Evolutionary conservation across 2,888 invertebrate species (phyloP).

Genomic region (Fragum sueziense): DNA sequence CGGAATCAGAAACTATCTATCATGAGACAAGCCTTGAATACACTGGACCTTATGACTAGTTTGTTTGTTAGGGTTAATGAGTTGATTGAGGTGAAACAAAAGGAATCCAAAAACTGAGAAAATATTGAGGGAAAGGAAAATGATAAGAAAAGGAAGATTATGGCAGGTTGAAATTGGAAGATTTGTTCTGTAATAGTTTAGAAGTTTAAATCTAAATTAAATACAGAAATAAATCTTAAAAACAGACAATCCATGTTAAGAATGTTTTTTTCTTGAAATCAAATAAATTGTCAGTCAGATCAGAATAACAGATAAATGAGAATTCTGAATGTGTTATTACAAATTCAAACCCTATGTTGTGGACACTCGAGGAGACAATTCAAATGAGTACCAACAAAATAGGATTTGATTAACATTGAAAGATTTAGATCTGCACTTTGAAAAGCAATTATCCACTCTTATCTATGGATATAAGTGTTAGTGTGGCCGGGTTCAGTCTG

Average conservation of each 20-base stretch:
- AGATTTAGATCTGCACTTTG: too few species aligned
- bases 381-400: neutral
- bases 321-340: too few species aligned
- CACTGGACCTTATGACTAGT: constrained; percentile 92
- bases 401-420: neutral
- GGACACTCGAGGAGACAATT: neutral
- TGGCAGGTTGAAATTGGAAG: too few species aligned
- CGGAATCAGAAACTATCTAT: constrained; percentile 86
- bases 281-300: too few species aligned
- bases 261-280: too few species aligned
- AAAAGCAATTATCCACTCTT: neutral
- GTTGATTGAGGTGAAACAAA: constrained; percentile 69
- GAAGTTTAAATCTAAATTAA: too few species aligned
- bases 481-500: constrained; percentile 85
- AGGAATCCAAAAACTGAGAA: neutral
- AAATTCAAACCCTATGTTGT: neutral
- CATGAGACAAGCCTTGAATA: constrained; percentile 87
- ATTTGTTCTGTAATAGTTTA: too few species aligned
- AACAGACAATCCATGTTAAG: too few species aligned
- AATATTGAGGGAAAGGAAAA: too few species aligned
- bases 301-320: too few species aligned
- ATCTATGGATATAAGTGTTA: constrained; percentile 83
- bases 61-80: constrained; percentile 88
- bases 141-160: too few species aligned
- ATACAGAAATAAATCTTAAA: too few species aligned